Conservation (phyloP, 35 echinoderm and acorn worm genomes). For the Amphiura filiformis region DNA sequence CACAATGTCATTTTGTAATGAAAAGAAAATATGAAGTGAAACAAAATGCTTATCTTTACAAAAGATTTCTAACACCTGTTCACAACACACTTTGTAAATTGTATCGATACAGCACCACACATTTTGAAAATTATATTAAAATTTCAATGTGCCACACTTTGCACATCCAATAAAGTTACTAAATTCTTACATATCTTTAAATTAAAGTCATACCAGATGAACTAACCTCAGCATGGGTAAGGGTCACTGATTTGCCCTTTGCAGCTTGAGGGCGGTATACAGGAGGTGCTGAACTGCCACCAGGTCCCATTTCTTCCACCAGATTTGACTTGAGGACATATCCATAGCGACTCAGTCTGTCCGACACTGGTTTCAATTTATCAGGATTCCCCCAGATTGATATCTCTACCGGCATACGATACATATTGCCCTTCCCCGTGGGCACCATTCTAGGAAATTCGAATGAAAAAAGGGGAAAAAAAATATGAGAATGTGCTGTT, state of each 20-base stretch:
- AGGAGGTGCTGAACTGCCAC: not conserved
- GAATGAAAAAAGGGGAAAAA: conserved; percentile 29
- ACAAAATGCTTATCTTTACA: too few species aligned
- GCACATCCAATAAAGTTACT: too few species aligned
- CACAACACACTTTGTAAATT: too few species aligned
- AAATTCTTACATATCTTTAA: too few species aligned
- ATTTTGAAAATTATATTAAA: too few species aligned
- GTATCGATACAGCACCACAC: too few species aligned
- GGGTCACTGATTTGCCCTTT: conserved; percentile 32
- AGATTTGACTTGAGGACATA: not conserved
- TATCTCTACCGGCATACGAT: conserved; percentile 75
- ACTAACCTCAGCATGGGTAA: conserved; percentile 61
- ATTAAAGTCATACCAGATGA: not conserved
- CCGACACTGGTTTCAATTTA: conserved; percentile 37
- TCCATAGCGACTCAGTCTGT: conserved; percentile 30
- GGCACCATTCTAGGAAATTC: conserved; percentile 64
- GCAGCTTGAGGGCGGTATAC: conserved; percentile 49
- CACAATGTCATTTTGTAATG: too few species aligned
- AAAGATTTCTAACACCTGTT: too few species aligned
- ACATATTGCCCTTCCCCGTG: conserved; percentile 63
- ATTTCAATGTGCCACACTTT: too few species aligned
- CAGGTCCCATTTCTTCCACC: not conserved
- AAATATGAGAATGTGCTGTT: too few species aligned
- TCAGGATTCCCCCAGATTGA: conserved; percentile 64
- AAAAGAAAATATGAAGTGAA: too few species aligned